phyloP scores from a whole-genome alignment of 2,888 invertebrate genomes.

The Perizoma affinitatum region DNA sequence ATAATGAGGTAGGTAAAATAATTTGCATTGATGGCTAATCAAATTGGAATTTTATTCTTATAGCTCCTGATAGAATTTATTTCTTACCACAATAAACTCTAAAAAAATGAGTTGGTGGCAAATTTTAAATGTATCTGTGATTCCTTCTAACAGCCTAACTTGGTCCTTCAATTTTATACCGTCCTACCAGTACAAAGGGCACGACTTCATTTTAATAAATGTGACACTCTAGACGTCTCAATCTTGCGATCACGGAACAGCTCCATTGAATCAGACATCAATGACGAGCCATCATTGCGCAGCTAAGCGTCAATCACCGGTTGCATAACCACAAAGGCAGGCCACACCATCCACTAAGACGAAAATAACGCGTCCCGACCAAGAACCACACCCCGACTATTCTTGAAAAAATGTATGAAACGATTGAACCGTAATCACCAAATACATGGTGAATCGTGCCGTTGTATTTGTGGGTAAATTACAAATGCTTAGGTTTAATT shows the following conservation, averaged over 20 bases:
- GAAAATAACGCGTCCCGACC: not conserved
- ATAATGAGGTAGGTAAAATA: conserved; percentile 28
- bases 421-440: too few species aligned
- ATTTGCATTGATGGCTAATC: conserved; percentile 30
- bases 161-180: conserved; percentile 5
- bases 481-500: too few species aligned
- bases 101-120: too few species aligned
- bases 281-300: conserved; percentile 65
- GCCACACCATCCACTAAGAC: conserved; percentile 3
- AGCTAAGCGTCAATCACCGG: conserved; percentile 70
- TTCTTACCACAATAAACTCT: too few species aligned
- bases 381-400: too few species aligned
- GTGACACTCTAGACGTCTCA: conserved; percentile 67
- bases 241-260: conserved; percentile 72
- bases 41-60: conserved; percentile 20
- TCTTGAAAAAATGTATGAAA: too few species aligned
- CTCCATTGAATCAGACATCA: conserved; percentile 59
- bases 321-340: conserved; percentile 56
- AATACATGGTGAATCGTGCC: too few species aligned
- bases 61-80: not conserved
- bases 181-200: conserved; percentile 25
- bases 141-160: too few species aligned
- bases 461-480: too few species aligned
- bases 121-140: too few species aligned
- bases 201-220: conserved; percentile 44